Conservation (phyloP, 2,797 vertebrate species). For the Spinus olivaceus region DNA sequence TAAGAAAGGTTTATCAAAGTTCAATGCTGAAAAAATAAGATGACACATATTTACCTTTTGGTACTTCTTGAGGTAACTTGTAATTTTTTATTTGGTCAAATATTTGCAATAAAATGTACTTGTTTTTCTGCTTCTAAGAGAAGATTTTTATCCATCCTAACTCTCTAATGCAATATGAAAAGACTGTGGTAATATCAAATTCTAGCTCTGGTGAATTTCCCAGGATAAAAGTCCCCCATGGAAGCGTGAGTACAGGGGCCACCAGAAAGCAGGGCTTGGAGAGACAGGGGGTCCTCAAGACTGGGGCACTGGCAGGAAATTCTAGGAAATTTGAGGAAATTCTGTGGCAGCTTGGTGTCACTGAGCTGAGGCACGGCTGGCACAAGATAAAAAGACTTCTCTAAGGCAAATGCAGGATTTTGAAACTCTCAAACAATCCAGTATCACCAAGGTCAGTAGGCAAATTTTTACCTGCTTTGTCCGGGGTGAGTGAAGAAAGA, state of each 20-base stretch:
- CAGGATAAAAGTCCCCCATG: background rate
- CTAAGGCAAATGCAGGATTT: background rate
- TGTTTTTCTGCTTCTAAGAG: background rate
- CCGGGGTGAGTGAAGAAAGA: background rate
- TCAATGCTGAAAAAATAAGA: background rate
- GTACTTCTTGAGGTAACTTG: background rate
- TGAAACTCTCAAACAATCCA: background rate
- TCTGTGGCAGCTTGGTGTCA: background rate
- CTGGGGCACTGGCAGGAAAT: background rate
- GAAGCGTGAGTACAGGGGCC: background rate
- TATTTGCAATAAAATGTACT: background rate
- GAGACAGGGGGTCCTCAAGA: background rate
- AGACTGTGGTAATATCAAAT: background rate
- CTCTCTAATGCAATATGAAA: background rate
- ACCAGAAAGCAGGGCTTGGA: background rate
- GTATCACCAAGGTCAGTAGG: background rate
- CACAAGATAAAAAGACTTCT: background rate
- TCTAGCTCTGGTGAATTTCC: background rate
- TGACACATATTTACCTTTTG: background rate
- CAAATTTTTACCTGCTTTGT: background rate
- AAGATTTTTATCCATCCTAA: background rate
- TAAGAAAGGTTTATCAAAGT: background rate
- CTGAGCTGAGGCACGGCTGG: background rate
- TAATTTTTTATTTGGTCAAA: background rate
- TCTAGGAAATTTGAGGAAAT: background rate